These are phyloP conservation scores for Cirrhinus mrigala DNA, from an alignment of 2,797 vertebrate species.

Conservation along the genomic window DNA sequence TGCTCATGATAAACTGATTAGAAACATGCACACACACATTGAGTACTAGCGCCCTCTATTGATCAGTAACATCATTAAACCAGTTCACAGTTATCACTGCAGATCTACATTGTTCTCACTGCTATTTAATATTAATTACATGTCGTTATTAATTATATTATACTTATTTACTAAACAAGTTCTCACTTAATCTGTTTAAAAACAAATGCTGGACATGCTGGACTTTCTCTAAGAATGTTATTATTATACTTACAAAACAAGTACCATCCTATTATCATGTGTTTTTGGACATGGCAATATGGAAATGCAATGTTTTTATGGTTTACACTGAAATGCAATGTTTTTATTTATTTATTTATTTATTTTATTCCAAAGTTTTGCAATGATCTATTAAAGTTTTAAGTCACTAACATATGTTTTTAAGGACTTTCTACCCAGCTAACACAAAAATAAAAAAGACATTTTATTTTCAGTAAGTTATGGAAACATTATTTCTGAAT, in stretches of 20 bases:
- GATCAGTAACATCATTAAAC: conserved; percentile 51
- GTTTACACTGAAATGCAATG: not conserved
- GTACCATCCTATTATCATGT: not conserved
- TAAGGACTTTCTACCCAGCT: not conserved
- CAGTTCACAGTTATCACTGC: not conserved
- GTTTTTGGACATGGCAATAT: not conserved
- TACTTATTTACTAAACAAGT: not conserved
- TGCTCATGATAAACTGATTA: conserved; percentile 3
- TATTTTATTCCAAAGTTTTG: not conserved
- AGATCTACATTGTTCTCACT: not conserved
- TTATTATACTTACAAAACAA: not conserved
- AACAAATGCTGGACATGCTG: not conserved
- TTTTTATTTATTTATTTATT: not conserved
- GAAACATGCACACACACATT: conserved; percentile 61
- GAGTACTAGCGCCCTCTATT: conserved; percentile 81
- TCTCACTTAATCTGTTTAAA: not conserved
- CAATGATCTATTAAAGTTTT: not conserved
- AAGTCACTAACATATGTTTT: not conserved
- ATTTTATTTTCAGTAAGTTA: not conserved
- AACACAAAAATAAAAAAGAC: not conserved
- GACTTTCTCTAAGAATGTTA: not conserved
- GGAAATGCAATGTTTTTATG: not conserved
- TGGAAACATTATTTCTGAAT: no score
- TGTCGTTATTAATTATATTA: not conserved
- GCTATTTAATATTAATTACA: not conserved